Percentiles rank a stretch among this genome's conserved stretches.
phyloP scores from a whole-genome alignment of 2,113 vertebrate species.

The Ciconia stormi region DNA sequence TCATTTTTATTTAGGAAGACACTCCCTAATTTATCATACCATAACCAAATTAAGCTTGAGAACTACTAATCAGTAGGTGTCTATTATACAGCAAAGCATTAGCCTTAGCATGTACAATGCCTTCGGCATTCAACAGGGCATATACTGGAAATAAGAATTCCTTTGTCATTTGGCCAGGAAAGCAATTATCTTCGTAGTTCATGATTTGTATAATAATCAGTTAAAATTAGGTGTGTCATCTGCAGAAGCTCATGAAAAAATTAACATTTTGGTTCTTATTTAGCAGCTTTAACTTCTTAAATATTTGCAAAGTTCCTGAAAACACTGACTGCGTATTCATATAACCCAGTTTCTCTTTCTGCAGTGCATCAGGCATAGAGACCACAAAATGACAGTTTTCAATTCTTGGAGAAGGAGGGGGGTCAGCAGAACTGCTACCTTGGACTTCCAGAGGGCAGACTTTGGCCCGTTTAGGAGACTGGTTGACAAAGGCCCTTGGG shows the following conservation, averaged over 20 bases:
- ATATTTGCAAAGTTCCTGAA: background rate
- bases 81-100: conserved; percentile 44
- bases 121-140: conserved; percentile 41
- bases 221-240: conserved; percentile 44
- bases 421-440: too few relatives aligned
- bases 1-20: conserved; percentile 40
- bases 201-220: conserved; percentile 58
- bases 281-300: background rate
- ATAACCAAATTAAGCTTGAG: conserved; percentile 50
- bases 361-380: background rate
- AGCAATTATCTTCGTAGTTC: conserved; percentile 39
- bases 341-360: background rate
- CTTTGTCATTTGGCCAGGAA: conserved; percentile 65
- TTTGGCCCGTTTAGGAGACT: too few relatives aligned
- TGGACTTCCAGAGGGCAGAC: too few relatives aligned
- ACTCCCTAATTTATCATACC: conserved; percentile 57
- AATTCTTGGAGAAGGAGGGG: too few relatives aligned
- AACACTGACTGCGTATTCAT: background rate
- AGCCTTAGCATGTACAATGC: conserved; percentile 64
- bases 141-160: conserved; percentile 52
- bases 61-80: conserved; percentile 50
- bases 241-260: conserved; percentile 35
- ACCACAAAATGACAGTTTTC: too few relatives aligned
- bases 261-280: background rate
- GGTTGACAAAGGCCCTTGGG: too few relatives aligned